phyloP scores from a whole-genome alignment of 1,140 invertebrate species.

The Sarcophaga bullata region DNA sequence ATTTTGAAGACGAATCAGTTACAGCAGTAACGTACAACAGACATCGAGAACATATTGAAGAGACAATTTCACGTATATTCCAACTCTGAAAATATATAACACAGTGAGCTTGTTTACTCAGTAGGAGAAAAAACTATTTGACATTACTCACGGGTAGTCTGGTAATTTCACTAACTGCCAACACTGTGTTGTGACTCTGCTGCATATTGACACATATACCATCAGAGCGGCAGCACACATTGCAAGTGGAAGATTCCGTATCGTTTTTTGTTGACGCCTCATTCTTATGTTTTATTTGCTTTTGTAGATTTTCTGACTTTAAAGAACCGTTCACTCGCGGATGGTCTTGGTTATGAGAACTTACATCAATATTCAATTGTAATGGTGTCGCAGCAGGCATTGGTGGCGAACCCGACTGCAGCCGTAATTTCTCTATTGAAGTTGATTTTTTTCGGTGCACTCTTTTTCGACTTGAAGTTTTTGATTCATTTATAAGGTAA shows the following conservation, averaged over 20 bases:
- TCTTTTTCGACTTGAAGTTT: neutral
- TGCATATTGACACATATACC: neutral
- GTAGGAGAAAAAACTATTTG: too few species aligned
- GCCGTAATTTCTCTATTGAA: neutral
- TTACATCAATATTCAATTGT: neutral
- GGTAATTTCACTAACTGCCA: neutral
- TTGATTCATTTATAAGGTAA: neutral
- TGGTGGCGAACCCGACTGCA: neutral
- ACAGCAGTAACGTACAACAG: neutral
- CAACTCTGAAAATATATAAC: neutral
- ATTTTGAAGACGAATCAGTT: neutral
- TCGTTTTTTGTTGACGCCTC: neutral
- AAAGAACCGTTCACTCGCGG: too few species aligned
- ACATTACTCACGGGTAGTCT: neutral
- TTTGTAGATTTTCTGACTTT: neutral
- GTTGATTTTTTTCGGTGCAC: neutral
- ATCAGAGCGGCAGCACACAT: neutral
- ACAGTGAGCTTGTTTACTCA: too few species aligned
- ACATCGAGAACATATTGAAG: neutral
- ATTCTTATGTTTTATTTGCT: neutral
- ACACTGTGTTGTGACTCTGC: neutral
- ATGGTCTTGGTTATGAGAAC: neutral
- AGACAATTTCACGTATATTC: neutral
- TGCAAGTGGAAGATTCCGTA: neutral
- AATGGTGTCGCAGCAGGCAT: neutral